These are phyloP conservation scores for Melanogrammus aeglefinus DNA, from an alignment of 2,797 vertebrate species.

Conservation along the genomic window DNA sequence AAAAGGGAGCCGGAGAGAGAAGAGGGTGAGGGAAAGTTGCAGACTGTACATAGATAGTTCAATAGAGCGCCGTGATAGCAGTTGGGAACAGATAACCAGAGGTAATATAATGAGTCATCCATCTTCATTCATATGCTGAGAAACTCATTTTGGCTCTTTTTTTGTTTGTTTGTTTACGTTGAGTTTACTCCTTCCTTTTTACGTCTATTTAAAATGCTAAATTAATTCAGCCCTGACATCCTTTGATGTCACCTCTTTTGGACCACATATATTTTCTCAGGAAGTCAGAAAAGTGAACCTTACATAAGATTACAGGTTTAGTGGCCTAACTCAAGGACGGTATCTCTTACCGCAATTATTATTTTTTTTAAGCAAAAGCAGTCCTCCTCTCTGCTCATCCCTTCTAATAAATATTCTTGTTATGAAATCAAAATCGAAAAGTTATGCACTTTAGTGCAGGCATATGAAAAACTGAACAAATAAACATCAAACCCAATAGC, in stretches of 20 bases:
- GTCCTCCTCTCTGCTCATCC: background rate
- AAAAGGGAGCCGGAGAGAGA: background rate
- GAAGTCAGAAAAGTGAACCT: background rate
- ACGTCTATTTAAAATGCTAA: background rate
- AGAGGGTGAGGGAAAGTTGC: background rate
- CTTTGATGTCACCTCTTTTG: slow-evolving; percentile 13
- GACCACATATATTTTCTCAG: slow-evolving; percentile 1
- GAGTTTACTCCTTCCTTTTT: background rate
- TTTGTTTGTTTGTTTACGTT: background rate
- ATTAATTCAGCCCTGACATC: background rate
- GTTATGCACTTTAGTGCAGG: background rate
- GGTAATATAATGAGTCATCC: background rate
- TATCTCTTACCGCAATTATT: background rate
- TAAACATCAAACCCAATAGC: background rate
- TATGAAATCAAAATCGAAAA: background rate
- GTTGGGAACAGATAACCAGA: background rate
- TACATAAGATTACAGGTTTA: background rate
- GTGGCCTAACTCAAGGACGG: background rate
- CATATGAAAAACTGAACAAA: background rate
- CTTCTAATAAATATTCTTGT: no score
- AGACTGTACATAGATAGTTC: slow-evolving; percentile 4
- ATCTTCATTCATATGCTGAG: slow-evolving; percentile 8
- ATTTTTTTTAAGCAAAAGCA: background rate
- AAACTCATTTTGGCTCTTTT: background rate
- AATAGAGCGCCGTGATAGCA: background rate